These are phyloP conservation scores for Corythaixoides concolor DNA, from an alignment of 2,113 vertebrate genomes.

Conservation along the genomic window DNA sequence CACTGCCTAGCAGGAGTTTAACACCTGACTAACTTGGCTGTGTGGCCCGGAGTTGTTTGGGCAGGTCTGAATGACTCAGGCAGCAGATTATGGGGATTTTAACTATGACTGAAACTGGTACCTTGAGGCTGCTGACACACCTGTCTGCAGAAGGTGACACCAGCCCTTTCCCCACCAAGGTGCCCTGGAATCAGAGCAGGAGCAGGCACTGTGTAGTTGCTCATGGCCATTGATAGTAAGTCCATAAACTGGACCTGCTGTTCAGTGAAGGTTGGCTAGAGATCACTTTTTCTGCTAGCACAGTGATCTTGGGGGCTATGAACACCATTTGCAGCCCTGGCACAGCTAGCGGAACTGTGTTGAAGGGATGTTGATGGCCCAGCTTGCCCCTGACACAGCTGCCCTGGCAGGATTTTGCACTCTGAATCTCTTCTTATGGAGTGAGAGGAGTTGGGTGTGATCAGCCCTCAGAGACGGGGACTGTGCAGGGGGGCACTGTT, in stretches of 20 bases:
- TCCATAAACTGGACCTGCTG: neutral
- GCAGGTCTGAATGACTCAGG: neutral
- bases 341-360: neutral
- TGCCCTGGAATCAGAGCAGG: neutral
- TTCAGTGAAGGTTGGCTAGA: neutral
- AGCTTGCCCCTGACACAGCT: neutral
- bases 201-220: neutral
- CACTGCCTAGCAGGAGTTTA: neutral
- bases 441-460: neutral
- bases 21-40: neutral
- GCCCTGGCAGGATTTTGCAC: neutral
- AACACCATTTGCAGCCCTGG: neutral
- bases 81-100: neutral
- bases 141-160: neutral
- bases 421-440: neutral
- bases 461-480: neutral
- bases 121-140: neutral
- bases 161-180: neutral
- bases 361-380: neutral
- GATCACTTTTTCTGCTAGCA: neutral
- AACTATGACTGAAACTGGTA: neutral
- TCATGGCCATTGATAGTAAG: neutral
- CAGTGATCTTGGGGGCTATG: neutral
- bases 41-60: neutral
- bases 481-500: neutral